Base-by-base conservation (phyloP, 2,888 invertebrate species). In the Epiblema foenella region DNA sequence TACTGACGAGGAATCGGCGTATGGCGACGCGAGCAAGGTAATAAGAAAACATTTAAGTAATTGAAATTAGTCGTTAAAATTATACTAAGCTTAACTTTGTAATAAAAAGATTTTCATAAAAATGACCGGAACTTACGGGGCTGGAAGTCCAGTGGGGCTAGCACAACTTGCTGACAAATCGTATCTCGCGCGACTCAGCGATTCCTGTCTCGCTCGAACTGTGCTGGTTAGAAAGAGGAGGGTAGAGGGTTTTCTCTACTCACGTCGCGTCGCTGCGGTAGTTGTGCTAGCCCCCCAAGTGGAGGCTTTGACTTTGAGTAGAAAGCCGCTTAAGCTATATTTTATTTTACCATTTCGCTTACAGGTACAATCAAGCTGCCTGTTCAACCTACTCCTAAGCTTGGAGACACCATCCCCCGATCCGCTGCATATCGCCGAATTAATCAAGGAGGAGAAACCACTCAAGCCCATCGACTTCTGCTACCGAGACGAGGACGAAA, bases 401-500 rank as follows among this genome's bases (percentile, higher is more conserved):
- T 93, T 99, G 77, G 99, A 99, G 88, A 98, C 98, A 18, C 98
- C 98, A 0, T 98, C 98, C 0, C 97, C 98, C 0, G 99, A 99
- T 93, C 98, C 98, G 0, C 93, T 99, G 0, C 98, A 98, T 85
- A 98, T 99, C 76, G 97, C 97, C 1, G 98, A 98, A 84, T 87
- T 98, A 18, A 98, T 98, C 0, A 98, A 98, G 86, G 98, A 96
- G 82, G 97, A 97, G 18, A 98, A 98, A 79, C 98, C 98, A 0
- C 91, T 99, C 17, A 97, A 98, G 85, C 98, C 99, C 0, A 97
- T 99, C 66, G 99, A 99, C 91, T 99, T 99, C 89, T 99, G 99
- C 88, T 99, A 99, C 87, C 97, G 99, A 77, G 99, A 99, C 85
- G 99, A 99, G 84, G 97, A 98, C 65, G 99, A 99, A 87, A 98